Percentiles rank a stretch among this genome's conserved stretches.
These are phyloP conservation scores for Andricus quercusramuli DNA, from an alignment of 2,888 invertebrate species.

Conservation along the genomic window DNA sequence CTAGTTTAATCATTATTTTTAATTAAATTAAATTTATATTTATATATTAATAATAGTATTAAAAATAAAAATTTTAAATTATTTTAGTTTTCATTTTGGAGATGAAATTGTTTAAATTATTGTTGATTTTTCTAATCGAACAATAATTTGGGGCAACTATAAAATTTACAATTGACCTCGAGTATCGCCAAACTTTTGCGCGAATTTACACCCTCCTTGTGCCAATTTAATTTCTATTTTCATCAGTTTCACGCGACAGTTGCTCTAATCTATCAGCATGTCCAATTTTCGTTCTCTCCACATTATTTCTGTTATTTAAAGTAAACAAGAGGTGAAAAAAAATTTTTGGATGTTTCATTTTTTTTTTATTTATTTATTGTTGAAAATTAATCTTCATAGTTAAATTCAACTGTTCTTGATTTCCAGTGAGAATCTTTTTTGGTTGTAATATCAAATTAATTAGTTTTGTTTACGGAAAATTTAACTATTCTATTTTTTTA, in stretches of 20 bases:
- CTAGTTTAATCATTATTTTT: too few relatives aligned
- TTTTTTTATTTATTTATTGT: too few relatives aligned
- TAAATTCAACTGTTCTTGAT: too few relatives aligned
- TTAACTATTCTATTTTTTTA: too few relatives aligned
- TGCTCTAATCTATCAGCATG: constrained; percentile 31
- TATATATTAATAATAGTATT: too few relatives aligned
- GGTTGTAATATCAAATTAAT: too few relatives aligned
- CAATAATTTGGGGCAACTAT: constrained; percentile 16
- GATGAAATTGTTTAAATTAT: not conserved
- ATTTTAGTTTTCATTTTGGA: too few relatives aligned
- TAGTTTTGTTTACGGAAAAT: too few relatives aligned
- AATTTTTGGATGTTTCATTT: not conserved
- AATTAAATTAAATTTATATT: too few relatives aligned
- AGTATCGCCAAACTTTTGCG: constrained; percentile 53
- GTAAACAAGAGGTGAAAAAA: constrained; percentile 11
- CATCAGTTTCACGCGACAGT: constrained; percentile 44
- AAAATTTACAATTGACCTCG: constrained; percentile 54
- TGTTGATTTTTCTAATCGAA: not conserved
- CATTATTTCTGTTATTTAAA: not conserved
- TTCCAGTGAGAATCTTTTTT: too few relatives aligned
- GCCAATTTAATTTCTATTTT: constrained; percentile 59
- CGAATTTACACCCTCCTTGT: constrained; percentile 57
- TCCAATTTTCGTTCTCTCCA: not conserved
- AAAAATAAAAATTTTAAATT: too few relatives aligned
- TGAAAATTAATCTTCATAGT: too few relatives aligned